phyloP scores from a whole-genome alignment of 2,113 vertebrate genomes.

The Tympanuchus pallidicinctus region DNA sequence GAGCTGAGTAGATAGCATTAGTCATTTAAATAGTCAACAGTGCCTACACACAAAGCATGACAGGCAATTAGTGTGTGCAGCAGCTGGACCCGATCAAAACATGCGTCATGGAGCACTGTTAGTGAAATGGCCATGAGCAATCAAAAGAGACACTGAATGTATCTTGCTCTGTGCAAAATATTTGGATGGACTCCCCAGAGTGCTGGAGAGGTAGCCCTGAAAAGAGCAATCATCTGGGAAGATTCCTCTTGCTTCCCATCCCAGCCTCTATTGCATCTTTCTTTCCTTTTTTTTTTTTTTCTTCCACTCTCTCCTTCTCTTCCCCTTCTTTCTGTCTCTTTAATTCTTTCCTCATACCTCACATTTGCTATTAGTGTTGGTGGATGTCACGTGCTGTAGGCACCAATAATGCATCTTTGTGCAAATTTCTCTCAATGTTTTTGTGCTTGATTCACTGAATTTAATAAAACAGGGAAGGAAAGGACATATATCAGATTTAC shows the following conservation, averaged over 20 bases:
- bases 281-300: background rate
- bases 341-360: background rate
- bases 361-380: background rate
- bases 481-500: background rate
- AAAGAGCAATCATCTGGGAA: background rate
- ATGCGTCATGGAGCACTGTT: background rate
- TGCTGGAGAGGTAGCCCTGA: background rate
- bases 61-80: background rate
- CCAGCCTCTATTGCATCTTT: background rate
- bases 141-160: fast-evolving
- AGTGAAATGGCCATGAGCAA: background rate
- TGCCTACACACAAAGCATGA: fast-evolving
- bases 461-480: background rate
- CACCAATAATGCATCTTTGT: background rate
- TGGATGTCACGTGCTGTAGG: background rate
- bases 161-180: background rate
- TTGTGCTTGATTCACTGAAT: background rate
- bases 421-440: background rate
- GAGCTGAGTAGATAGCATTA: background rate
- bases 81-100: background rate
- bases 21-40: background rate
- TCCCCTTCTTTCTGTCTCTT: background rate
- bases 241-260: background rate
- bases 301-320: background rate
- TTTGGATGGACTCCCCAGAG: background rate